Evolutionary conservation across 1,140 invertebrate genomes (phyloP), one percentile per base, ranked within the genome.

Genomic region (Neelides sp.): DNA sequence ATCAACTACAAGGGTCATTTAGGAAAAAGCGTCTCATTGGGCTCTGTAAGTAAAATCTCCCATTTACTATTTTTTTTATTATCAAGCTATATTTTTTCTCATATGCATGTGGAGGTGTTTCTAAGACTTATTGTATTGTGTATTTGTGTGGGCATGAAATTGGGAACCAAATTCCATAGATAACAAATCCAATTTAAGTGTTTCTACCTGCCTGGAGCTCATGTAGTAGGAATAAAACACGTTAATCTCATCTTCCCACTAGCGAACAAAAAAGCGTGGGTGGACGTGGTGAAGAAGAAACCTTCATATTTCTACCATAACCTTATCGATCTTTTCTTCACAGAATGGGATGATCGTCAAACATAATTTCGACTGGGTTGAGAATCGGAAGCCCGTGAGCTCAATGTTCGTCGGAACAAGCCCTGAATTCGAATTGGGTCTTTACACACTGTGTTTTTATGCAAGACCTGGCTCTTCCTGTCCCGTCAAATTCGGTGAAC

Each of bases 381-480:
- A 76, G 0, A 66, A 77, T 2, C 73, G 79, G 48, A 93, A 92
- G 65, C 80, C 81, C 1, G 78, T 83, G 0, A 80, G 80, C 22
- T 76, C 77, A 2, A 75, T 92, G 68, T 90, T 93, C 62, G 74
- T 94, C 52, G 90, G 90, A 20, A 91, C 86, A 2, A 90, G 86
- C 51, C 91, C 90, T 0, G 91, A 94, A 71, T 73, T 94, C 57
- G 90, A 95, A 70, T 78, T 96, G 67, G 83, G 88, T 15, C 68
- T 91, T 0, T 94, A 92, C 64, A 89, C 88, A 0, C 74, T 89
- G 7, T 92, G 87, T 61, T 89, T 83, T 64, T 68, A 84, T 8
- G 67, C 79, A 3, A 72, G 84, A 49, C 75, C 78, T 1, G 78
- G 83, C 55, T 68, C 73, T 50, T 69, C 75, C 15, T 90, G 86